Percentiles rank a stretch among this genome's conserved stretches.
Conservation (phyloP, 1,140 invertebrate genomes). For the Ruditapes philippinarum region DNA sequence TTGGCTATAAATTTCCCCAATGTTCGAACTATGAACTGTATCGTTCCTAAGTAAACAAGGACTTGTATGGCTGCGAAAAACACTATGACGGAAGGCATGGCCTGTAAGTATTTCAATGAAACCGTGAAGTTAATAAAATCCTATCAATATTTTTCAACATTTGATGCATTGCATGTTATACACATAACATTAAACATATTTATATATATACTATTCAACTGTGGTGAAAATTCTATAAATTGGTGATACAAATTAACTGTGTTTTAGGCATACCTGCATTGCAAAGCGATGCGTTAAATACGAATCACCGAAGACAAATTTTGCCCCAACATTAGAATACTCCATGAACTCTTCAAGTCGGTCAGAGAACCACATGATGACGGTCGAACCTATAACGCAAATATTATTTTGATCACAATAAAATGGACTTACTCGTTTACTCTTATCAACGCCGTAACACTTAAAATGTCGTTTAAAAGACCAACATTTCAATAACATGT, state of each 20-base stretch:
- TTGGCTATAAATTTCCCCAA: not conserved
- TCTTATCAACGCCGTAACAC: no score
- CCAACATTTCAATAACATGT: no score
- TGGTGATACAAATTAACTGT: no score
- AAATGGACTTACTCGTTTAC: no score
- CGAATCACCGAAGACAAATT: not conserved
- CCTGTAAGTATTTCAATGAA: not conserved
- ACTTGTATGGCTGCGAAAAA: conserved; percentile 20
- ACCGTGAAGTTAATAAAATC: no score
- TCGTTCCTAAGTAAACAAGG: not conserved
- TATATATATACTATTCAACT: no score
- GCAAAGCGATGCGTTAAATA: not conserved
- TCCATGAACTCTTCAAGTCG: conserved; percentile 4
- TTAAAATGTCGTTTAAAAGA: no score
- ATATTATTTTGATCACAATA: no score
- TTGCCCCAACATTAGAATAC: not conserved
- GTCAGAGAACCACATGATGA: not conserved
- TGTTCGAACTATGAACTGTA: not conserved
- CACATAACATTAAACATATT: no score
- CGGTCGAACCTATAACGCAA: not conserved
- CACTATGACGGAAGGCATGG: not conserved
- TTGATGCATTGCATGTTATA: no score
- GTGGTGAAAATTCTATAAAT: no score
- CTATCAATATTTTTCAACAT: no score
- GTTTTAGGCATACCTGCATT: conserved; percentile 16